These are phyloP conservation scores for Lagopus leucura DNA, from an alignment of 2,113 vertebrate genomes.

Conservation along the genomic window DNA sequence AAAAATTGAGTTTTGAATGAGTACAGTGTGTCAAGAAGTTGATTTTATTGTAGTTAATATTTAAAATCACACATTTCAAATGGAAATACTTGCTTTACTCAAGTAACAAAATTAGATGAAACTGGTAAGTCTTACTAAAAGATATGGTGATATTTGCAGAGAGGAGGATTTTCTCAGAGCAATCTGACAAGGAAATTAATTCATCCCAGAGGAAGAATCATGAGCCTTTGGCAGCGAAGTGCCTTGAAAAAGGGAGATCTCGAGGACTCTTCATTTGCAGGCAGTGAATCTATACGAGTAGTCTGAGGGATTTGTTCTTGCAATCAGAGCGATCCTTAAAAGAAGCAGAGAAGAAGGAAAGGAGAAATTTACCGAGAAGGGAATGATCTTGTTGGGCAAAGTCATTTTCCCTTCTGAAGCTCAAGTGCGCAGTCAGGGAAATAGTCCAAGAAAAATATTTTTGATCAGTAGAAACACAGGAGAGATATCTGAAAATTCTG, in stretches of 20 bases:
- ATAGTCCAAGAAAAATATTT: neutral
- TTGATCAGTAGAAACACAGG: neutral
- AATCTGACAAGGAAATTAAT: slow-evolving; percentile 24
- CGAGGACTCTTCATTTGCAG: slow-evolving; percentile 29
- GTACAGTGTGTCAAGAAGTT: neutral
- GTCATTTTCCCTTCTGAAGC: neutral
- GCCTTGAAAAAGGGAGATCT: slow-evolving; percentile 14
- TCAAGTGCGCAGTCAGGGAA: neutral
- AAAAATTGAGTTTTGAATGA: neutral
- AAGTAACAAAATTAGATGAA: neutral
- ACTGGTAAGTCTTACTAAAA: neutral
- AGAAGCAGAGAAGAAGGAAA: neutral
- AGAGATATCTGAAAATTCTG: neutral
- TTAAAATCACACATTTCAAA: neutral
- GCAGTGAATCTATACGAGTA: neutral
- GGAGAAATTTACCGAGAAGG: neutral
- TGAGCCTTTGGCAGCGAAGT: slow-evolving; percentile 14
- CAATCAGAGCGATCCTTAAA: neutral
- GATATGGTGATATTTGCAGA: neutral
- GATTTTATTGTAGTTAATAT: neutral
- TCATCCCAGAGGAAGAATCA: neutral
- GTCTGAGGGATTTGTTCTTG: slow-evolving; percentile 14
- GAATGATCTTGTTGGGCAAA: neutral
- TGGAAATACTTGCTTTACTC: neutral
- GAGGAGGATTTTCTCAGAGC: neutral